Evolutionary conservation across 2,888 invertebrate genomes (phyloP).

Genomic region (Erpobdella octoculata): DNA sequence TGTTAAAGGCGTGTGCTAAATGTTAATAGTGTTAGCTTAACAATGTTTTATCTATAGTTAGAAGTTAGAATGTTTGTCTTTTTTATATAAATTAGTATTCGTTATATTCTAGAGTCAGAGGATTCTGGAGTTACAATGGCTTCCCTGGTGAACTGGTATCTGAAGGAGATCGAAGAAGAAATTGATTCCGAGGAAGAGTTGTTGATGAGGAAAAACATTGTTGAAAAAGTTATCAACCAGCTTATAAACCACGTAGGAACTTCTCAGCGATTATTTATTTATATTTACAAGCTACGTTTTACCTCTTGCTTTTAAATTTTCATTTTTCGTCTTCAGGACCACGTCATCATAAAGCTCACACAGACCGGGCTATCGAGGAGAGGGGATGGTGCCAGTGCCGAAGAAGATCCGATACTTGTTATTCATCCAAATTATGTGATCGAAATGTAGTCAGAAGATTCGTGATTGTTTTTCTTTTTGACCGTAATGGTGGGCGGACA

Average conservation of each 20-base stretch:
- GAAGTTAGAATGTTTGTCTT: no score
- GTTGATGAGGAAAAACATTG: conserved; percentile 73
- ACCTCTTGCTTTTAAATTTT: background rate
- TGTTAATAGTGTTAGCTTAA: background rate
- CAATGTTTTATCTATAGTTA: no score
- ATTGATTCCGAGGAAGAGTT: conserved; percentile 86
- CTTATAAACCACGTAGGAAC: conserved; percentile 52
- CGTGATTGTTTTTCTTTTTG: no score
- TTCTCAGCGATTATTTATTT: background rate
- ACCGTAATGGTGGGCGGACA: no score
- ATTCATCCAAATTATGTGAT: conserved; percentile 93
- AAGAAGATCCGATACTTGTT: conserved; percentile 74
- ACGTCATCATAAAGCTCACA: conserved; percentile 71
- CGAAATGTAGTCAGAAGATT: conserved; percentile 53
- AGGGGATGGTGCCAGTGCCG: conserved; percentile 55
- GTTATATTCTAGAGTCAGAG: no score
- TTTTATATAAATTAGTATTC: no score
- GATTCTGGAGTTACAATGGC: conserved; percentile 59
- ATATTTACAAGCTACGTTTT: background rate
- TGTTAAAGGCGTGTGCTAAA: background rate
- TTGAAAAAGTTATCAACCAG: conserved; percentile 87
- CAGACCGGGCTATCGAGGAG: conserved; percentile 57
- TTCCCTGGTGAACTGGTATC: conserved; percentile 84
- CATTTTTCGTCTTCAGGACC: conserved; percentile 62
- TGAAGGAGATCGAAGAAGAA: conserved; percentile 70